Evolutionary conservation across 1,140 invertebrate species (phyloP), one percentile per base, ranked within the genome.

Genomic region (Stenopsyche tienmushanensis): DNA sequence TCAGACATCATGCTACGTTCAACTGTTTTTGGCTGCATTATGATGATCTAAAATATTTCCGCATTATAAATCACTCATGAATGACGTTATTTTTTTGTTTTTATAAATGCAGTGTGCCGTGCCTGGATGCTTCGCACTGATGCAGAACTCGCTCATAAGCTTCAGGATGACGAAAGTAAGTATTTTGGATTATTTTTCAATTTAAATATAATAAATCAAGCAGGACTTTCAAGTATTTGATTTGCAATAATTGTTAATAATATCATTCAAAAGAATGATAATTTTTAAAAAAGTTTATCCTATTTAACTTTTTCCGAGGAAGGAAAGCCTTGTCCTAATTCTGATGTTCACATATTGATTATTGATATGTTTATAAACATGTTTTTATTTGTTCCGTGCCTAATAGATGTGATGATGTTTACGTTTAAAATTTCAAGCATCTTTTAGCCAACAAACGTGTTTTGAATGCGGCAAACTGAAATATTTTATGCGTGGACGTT

Each of bases 161-260:
- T 68, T 1, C 66, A 68, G 41, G 66, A 68, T 24, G 66, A 68
- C 50, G 66, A 68, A 55, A 64, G 66, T 68, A 55, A 64, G 26
- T 62, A 34, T 50, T 60, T 9, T 18, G n/a, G n/a, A n/a, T n/a
- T n/a, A n/a, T 18, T 45, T 62, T 21, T 23, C 21, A 7, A 7
- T 53, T 21, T 29, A 53, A 41, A 21, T 5, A 53, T 63, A 50
- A 18, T 8, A 52, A 64, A 23, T 15, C 13, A 54, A n/a, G 17
- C 13, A 39, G n/a, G 5, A 39, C 7, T 8, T 39, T 39, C 7
- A 39, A 5, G 5, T 5, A 8, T 39, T 39, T 39, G n/a, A 39
- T 39, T 39, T 39, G n/a, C 29, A 39, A 39, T 8, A 39, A n/a
- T 5, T 39, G 29, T 8, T 39, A 39, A 8, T 8, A 8, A 39